These are phyloP conservation scores for Phyllotis vaccarum DNA, from an alignment of 2,797 vertebrate species.

Conservation along the genomic window DNA sequence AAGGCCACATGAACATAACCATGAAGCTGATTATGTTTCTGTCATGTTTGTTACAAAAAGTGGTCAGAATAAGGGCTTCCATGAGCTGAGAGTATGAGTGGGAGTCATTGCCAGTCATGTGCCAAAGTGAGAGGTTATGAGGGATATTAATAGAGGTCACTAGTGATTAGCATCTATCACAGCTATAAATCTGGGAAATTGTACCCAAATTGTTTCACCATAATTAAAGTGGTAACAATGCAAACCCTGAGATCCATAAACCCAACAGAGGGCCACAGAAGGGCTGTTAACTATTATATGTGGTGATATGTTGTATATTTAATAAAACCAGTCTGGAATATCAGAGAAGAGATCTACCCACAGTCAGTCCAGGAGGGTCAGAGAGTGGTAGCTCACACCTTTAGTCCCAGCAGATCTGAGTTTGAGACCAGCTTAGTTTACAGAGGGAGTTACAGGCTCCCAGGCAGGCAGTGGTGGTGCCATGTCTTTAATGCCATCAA, in stretches of 20 bases:
- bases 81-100: not conserved
- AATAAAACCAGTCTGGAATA: too few species aligned
- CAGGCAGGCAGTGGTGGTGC: too few species aligned
- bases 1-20: not conserved
- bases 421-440: too few species aligned
- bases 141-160: not conserved
- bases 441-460: too few species aligned
- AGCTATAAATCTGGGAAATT: not conserved
- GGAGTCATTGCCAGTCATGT: not conserved
- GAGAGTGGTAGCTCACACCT: too few species aligned
- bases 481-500: too few species aligned
- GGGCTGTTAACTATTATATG: not conserved
- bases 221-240: not conserved
- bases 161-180: not conserved
- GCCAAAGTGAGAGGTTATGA: not conserved
- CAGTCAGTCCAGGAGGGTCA: too few species aligned
- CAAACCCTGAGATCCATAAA: not conserved
- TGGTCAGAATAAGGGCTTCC: not conserved
- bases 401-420: too few species aligned
- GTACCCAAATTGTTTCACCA: not conserved
- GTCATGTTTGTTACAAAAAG: conserved; percentile 6
- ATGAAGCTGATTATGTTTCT: not conserved
- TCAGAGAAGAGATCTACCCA: too few species aligned
- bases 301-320: too few species aligned
- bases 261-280: not conserved